A percentile compares a stretch with the other conserved stretches of the same genome.
phyloP scores from a whole-genome alignment of 2,797 vertebrate genomes.

The Ateles fusciceps region DNA sequence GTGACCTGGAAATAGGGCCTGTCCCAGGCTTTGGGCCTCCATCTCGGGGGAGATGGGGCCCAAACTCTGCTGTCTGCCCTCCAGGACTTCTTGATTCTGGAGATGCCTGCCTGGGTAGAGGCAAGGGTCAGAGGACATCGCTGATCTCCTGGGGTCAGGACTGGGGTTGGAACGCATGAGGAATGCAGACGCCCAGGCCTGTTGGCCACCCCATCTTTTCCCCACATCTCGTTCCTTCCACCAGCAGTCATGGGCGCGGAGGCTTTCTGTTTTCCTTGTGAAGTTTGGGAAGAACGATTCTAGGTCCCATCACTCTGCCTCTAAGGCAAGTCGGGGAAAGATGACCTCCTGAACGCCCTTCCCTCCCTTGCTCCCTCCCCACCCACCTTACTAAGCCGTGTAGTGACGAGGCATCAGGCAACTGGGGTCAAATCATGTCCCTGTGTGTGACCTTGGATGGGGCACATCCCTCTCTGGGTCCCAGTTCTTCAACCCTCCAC shows the following conservation, averaged over 20 bases:
- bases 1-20: background rate
- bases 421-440: background rate
- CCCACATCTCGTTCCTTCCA: slow-evolving; percentile 29
- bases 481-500: background rate
- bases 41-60: background rate
- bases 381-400: background rate
- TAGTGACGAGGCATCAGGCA: background rate
- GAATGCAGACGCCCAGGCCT: background rate
- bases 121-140: background rate
- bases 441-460: background rate
- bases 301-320: slow-evolving; percentile 22
- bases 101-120: background rate
- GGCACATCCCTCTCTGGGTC: background rate
- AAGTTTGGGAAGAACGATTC: slow-evolving; percentile 68
- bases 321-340: background rate
- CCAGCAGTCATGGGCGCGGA: slow-evolving; percentile 51
- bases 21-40: background rate
- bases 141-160: background rate
- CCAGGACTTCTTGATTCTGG: background rate
- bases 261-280: slow-evolving; percentile 75
- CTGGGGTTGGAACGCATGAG: background rate
- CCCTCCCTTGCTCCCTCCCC: background rate
- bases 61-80: fast-evolving
- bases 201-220: background rate
- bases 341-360: background rate